These are phyloP conservation scores for Malurus cyaneus DNA, from an alignment of 2,113 vertebrate genomes.

Conservation along the genomic window DNA sequence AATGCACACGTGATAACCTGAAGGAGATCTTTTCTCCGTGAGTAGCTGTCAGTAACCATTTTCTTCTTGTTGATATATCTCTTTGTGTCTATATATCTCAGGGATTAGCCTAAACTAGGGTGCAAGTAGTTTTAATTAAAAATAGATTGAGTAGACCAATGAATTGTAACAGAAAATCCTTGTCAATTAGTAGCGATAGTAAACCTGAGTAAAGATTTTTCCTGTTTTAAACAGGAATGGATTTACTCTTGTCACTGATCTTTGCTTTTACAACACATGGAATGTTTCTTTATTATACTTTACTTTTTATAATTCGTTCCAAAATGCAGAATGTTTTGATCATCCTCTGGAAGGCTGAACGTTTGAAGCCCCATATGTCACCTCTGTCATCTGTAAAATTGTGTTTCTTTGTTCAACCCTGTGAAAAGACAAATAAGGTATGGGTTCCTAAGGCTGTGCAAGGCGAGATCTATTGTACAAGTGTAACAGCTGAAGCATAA, in stretches of 20 bases:
- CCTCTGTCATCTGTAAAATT: neutral
- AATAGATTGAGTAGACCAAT: slow-evolving; percentile 45
- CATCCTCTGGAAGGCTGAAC: neutral
- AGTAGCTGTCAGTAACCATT: slow-evolving; percentile 29
- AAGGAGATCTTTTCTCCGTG: neutral
- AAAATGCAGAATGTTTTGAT: neutral
- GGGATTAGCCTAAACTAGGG: slow-evolving; percentile 58
- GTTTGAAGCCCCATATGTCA: neutral
- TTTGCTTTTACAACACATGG: neutral
- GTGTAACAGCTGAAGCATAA: neutral
- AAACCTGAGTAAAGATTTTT: neutral
- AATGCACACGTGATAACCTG: neutral
- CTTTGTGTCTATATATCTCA: slow-evolving; percentile 22
- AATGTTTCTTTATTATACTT: neutral
- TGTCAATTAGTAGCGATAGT: neutral
- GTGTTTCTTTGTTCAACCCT: neutral
- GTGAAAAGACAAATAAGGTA: neutral
- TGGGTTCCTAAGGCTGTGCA: neutral
- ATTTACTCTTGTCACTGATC: neutral
- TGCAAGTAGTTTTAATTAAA: slow-evolving; percentile 70
- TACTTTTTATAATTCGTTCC: neutral
- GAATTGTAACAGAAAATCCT: slow-evolving; percentile 14
- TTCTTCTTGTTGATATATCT: slow-evolving; percentile 1
- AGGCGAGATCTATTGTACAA: neutral
- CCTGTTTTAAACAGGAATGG: neutral